Base-by-base conservation (phyloP, 1,140 invertebrate genomes). In the Neelides sp. region DNA sequence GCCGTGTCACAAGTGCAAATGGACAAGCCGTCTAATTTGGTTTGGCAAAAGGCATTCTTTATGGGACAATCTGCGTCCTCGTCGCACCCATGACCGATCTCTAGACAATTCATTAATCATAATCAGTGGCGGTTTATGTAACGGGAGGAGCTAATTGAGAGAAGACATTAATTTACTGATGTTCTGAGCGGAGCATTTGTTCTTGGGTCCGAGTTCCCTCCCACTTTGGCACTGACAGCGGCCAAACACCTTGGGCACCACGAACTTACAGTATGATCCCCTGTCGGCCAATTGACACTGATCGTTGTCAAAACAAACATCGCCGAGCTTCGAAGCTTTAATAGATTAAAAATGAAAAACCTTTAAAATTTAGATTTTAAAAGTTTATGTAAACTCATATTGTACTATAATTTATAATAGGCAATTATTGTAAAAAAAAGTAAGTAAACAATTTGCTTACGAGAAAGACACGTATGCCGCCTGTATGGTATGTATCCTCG, bases 301-400 rank as follows among this genome's bases (percentile, higher is more conserved):
- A 36, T 80, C 78, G 63, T 90, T 83, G 62, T 82, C 87, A 67
- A 89, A 87, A 64, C 88, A 92, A n/a, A 88, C 81, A 53, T 87
- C 78, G 39, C 83, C 83, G 17, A 85, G 75, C 63, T 77, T 78
- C n/a, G 86, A 83, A 60, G 85, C 87, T 92, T 70, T 40, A 77
- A 73, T 50, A 53, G 56, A 55, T 60, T n/a, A 61, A 10, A 43
- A 15, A 37, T 36, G 35, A 39, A 22, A 48, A 26, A 10, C 8
- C 19, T 10, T 46, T 28, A 32, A 19, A 10, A 26, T 19, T 34
- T 19, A 39, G 4, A 20, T 20, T 22, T 7, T 3, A 42, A 42
- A 22, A 22, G 4, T 22, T 42, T 17, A 5, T 10, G 3, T 22
- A 22, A 24, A 8, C 15, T 37, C 28, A 22, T 41, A 32, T 15